phyloP scores from a whole-genome alignment of 2,888 invertebrate genomes.

The Diaprepes abbreviatus region DNA sequence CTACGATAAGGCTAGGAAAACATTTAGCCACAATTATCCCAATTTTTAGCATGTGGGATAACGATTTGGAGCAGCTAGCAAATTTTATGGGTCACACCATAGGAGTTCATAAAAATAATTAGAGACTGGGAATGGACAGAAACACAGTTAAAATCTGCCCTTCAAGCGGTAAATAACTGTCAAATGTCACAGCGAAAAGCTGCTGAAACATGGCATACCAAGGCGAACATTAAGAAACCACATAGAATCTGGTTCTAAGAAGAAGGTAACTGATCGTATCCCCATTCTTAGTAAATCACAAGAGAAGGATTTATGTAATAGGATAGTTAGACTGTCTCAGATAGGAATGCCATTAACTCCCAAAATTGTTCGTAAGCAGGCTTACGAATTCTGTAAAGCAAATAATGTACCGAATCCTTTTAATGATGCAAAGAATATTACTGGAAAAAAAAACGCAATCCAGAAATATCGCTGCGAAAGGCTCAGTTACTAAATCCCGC shows the following conservation, averaged over 20 bases:
- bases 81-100: constrained; percentile 54
- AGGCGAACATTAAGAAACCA: constrained; percentile 27
- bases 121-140: constrained; percentile 40
- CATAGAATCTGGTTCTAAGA: neutral
- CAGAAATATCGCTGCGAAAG: constrained; percentile 22
- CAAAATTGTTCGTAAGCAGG: too few relatives aligned
- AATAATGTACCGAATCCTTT: too few relatives aligned
- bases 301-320: constrained; percentile 13
- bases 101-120: constrained; percentile 47
- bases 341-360: constrained; percentile 13
- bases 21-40: constrained; percentile 53
- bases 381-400: too few relatives aligned
- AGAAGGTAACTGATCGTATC: neutral
- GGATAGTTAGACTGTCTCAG: neutral
- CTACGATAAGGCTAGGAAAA: constrained; percentile 50
- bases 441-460: constrained; percentile 4
- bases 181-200: too few relatives aligned
- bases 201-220: neutral
- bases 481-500: constrained; percentile 25
- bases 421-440: too few relatives aligned
- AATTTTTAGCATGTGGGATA: constrained; percentile 50
- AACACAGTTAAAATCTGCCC: too few relatives aligned
- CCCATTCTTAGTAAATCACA: neutral
- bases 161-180: too few relatives aligned
- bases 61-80: constrained; percentile 53